Evolutionary conservation across 2,113 vertebrate species (phyloP).

Genomic region (Hypocryptadius cinnamomeus): DNA sequence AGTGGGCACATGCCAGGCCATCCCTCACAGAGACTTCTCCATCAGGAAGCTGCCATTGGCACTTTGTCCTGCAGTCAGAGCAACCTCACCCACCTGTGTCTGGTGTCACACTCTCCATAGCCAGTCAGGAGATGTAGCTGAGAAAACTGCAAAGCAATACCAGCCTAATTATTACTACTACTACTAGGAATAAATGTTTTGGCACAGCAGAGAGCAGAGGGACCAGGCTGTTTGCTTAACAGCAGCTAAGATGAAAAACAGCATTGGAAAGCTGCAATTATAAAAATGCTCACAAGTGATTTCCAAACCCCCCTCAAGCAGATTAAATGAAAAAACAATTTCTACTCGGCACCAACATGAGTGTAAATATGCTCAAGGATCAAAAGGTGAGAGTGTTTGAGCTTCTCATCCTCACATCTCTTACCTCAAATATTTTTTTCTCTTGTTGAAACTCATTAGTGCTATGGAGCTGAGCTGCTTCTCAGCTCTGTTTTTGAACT

Average conservation of each 20-base stretch:
- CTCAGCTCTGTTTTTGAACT: neutral
- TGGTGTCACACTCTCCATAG: rapidly evolving
- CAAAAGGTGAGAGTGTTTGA: neutral
- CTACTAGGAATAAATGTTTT: neutral
- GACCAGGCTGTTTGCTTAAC: neutral
- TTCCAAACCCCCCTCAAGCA: neutral
- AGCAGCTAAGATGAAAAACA: neutral
- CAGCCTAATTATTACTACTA: neutral
- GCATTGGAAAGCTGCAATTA: neutral
- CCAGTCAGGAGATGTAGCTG: neutral
- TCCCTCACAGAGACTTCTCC: neutral
- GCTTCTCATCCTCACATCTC: neutral
- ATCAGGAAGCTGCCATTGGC: neutral
- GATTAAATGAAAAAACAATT: neutral
- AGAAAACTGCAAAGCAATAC: neutral
- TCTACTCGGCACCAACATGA: neutral
- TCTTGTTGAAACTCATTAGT: neutral
- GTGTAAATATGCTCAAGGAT: neutral
- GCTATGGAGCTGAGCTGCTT: neutral
- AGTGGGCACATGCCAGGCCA: rapidly evolving
- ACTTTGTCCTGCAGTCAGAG: neutral
- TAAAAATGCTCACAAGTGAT: neutral
- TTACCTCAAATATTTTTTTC: slow-evolving; percentile 14
- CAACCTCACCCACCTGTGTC: neutral
- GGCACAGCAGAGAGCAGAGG: neutral